Percentiles rank a stretch among this genome's conserved stretches.
Evolutionary conservation across 2,113 vertebrate genomes (phyloP).

Genomic region (Euleptes europaea): DNA sequence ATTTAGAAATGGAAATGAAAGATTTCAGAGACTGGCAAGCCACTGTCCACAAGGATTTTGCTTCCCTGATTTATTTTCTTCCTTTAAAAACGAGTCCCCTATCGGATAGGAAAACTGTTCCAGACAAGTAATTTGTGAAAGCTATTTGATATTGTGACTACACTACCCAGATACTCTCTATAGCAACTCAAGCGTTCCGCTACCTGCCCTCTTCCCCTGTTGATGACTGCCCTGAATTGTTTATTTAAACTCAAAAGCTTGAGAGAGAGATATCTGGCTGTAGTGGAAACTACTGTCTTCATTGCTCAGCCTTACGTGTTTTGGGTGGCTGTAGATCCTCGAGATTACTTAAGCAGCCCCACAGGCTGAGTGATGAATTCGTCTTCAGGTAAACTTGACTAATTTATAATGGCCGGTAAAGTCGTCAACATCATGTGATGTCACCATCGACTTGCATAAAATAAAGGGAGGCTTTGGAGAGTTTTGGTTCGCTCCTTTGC

Average conservation of each 20-base stretch:
- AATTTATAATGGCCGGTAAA: slow-evolving; percentile 43
- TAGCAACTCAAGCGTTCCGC: slow-evolving; percentile 15
- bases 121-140: slow-evolving; percentile 42
- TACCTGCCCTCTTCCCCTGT: background rate
- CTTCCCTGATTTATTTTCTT: slow-evolving; percentile 13
- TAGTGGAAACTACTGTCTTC: slow-evolving; percentile 28
- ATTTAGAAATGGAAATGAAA: slow-evolving; percentile 47
- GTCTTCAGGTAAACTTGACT: slow-evolving; percentile 31
- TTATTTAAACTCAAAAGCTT: slow-evolving; percentile 62
- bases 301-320: slow-evolving; percentile 10
- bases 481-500: slow-evolving; percentile 11
- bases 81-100: slow-evolving; percentile 27
- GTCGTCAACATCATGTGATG: background rate
- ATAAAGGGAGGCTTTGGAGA: slow-evolving; percentile 21
- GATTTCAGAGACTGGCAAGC: background rate
- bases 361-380: slow-evolving; percentile 50
- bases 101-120: slow-evolving; percentile 37
- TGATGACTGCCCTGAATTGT: slow-evolving; percentile 30
- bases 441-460: slow-evolving; percentile 32
- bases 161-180: background rate
- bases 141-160: slow-evolving; percentile 47
- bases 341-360: slow-evolving; percentile 48
- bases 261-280: slow-evolving; percentile 44
- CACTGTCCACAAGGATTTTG: slow-evolving; percentile 33
- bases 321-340: background rate